Evolutionary conservation across 2,888 invertebrate species (phyloP).

Genomic region (Oscheius sp.): DNA sequence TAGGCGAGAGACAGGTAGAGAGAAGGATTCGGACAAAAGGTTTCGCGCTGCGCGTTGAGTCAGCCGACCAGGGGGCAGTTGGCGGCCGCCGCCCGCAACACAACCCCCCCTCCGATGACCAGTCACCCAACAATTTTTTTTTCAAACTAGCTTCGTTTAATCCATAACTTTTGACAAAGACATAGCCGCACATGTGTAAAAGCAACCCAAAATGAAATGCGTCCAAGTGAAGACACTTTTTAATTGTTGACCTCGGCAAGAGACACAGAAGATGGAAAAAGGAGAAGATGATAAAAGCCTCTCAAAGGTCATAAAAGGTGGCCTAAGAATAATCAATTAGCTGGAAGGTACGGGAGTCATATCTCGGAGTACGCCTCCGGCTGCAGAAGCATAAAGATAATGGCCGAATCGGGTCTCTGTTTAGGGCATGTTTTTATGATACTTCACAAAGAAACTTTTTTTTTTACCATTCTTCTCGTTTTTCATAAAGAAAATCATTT

Average conservation of each 20-base stretch:
- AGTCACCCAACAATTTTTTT: background rate
- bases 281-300: background rate
- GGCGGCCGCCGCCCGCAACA: slow-evolving; percentile 10
- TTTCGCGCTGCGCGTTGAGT: slow-evolving; percentile 37
- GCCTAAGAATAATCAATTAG: background rate
- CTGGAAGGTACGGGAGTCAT: background rate
- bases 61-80: slow-evolving; percentile 32
- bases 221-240: background rate
- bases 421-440: background rate
- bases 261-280: background rate
- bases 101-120: slow-evolving; percentile 21
- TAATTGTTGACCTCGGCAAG: too few relatives aligned
- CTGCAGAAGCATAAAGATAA: slow-evolving; percentile 24
- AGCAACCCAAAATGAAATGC: background rate
- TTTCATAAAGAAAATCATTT: too few relatives aligned
- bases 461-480: background rate
- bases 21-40: slow-evolving; percentile 29
- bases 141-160: background rate
- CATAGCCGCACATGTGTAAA: background rate
- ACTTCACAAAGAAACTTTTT: too few relatives aligned
- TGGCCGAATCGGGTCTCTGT: background rate
- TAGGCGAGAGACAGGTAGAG: slow-evolving; percentile 2
- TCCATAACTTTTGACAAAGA: background rate
- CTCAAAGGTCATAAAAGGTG: background rate
- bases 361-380: background rate